Percentiles rank a stretch among this genome's conserved stretches.
phyloP scores from a whole-genome alignment of 53 echinoderm and acorn worm species.

The Antedon mediterranea region DNA sequence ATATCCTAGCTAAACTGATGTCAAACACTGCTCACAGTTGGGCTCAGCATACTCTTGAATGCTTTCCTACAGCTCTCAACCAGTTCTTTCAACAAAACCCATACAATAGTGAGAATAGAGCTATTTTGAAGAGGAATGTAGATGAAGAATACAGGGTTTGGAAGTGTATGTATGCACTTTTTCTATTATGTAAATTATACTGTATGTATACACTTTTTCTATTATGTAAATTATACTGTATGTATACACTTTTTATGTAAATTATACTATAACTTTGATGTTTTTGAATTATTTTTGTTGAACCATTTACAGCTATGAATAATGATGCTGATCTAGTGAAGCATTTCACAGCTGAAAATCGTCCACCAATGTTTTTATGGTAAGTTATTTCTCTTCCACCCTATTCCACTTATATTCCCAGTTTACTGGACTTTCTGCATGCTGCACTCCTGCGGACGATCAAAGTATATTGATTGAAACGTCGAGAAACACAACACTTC shows the following conservation, averaged over 20 bases:
- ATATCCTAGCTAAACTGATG: conserved; percentile 62
- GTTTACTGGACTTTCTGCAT: too few species aligned
- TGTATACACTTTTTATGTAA: neutral
- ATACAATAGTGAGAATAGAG: conserved; percentile 53
- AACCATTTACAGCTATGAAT: conserved; percentile 41
- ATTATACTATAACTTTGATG: neutral
- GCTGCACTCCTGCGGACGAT: too few species aligned
- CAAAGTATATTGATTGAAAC: too few species aligned
- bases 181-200: too few species aligned
- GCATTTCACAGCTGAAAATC: conserved; percentile 50
- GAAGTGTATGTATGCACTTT: conserved; percentile 37
- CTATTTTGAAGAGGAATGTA: conserved; percentile 70
- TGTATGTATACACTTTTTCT: conserved; percentile 2
- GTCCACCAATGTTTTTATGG: conserved; percentile 46
- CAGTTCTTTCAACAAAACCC: conserved; percentile 75
- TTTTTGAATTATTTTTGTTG: neutral
- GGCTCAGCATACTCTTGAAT: conserved; percentile 83
- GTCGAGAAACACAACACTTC: too few species aligned
- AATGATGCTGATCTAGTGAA: conserved; percentile 68
- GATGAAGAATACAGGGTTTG: conserved; percentile 79
- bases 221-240: neutral
- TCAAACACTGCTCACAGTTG: conserved; percentile 91
- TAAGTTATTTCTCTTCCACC: too few species aligned
- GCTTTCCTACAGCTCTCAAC: conserved; percentile 84
- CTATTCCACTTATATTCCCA: too few species aligned